Evolutionary conservation across 2,888 invertebrate species (phyloP).

Genomic region (Melieria crassipennis): DNA sequence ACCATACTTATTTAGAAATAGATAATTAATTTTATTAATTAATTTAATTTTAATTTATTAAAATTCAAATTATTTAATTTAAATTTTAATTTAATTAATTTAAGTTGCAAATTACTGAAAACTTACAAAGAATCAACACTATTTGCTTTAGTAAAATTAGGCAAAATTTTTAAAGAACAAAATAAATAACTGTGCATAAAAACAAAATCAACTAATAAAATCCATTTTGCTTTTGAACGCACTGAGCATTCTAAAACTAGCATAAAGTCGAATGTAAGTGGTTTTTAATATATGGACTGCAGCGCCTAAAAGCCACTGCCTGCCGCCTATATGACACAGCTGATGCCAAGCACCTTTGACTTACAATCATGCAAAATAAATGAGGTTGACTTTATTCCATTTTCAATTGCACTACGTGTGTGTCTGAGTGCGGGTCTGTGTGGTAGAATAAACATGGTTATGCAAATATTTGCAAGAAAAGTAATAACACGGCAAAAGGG

Average conservation of each 20-base stretch:
- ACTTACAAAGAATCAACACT: too few relatives aligned
- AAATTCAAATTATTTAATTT: too few relatives aligned
- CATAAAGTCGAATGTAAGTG: slow-evolving; percentile 24
- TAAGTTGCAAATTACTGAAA: too few relatives aligned
- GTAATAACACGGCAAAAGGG: slow-evolving; percentile 37
- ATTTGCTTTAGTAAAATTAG: too few relatives aligned
- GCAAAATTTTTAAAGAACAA: too few relatives aligned
- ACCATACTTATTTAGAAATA: too few relatives aligned
- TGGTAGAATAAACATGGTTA: slow-evolving; percentile 32
- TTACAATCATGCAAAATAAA: slow-evolving; percentile 35
- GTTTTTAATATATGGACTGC: slow-evolving; percentile 29
- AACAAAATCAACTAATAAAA: too few relatives aligned
- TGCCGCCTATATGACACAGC: not conserved
- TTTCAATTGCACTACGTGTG: slow-evolving; percentile 23
- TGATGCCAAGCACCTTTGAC: slow-evolving; percentile 26
- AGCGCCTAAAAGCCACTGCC: slow-evolving; percentile 16
- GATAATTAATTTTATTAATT: too few relatives aligned
- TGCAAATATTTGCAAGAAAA: slow-evolving; percentile 38
- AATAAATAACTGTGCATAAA: too few relatives aligned
- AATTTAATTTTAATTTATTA: too few relatives aligned
- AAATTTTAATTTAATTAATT: too few relatives aligned
- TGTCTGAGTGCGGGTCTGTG: not conserved
- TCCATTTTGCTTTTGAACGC: not conserved
- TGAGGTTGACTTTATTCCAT: slow-evolving; percentile 38
- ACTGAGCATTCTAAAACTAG: slow-evolving; percentile 10